A percentile compares a stretch with the other conserved stretches of the same genome.
Conservation (phyloP, 2,113 vertebrate species). For the Channa argus region DNA sequence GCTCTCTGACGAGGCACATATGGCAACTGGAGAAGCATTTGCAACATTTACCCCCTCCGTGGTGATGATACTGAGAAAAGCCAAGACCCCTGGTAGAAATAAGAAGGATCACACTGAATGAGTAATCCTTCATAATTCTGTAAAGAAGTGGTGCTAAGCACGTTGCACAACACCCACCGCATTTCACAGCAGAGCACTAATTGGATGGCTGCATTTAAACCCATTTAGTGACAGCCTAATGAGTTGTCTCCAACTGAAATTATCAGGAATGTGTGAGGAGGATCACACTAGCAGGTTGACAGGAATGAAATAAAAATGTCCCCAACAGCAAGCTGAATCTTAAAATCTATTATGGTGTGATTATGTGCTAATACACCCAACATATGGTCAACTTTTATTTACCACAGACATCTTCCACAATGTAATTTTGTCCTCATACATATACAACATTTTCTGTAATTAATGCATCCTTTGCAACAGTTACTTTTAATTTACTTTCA, state of each 20-base stretch:
- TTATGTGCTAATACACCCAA: constrained; percentile 26
- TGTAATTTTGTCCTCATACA: background rate
- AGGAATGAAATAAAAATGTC: constrained; percentile 60
- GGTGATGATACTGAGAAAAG: constrained; percentile 74
- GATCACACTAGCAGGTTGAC: constrained; percentile 71
- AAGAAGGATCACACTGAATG: constrained; percentile 82
- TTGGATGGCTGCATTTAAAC: constrained; percentile 82
- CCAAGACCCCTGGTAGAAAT: constrained; percentile 81
- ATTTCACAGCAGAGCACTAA: constrained; percentile 83
- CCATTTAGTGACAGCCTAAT: constrained; percentile 83
- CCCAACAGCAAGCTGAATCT: constrained; percentile 51
- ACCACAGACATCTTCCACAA: constrained; percentile 3
- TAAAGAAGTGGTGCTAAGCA: constrained; percentile 79
- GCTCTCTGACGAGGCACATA: constrained; percentile 71
- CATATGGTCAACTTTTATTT: constrained; percentile 45
- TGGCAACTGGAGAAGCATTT: constrained; percentile 73
- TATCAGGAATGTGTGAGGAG: constrained; percentile 71
- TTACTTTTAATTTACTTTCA: constrained; percentile 2
- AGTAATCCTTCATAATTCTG: constrained; percentile 83
- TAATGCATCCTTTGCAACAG: constrained; percentile 9
- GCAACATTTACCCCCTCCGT: constrained; percentile 77
- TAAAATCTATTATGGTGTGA: constrained; percentile 56
- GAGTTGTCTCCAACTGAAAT: constrained; percentile 76
- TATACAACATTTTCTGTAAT: background rate
- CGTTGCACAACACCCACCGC: constrained; percentile 75